A percentile compares a stretch with the other conserved stretches of the same genome.
phyloP scores from a whole-genome alignment of 2,888 invertebrate species.

The Cheiracanthium punctorium region DNA sequence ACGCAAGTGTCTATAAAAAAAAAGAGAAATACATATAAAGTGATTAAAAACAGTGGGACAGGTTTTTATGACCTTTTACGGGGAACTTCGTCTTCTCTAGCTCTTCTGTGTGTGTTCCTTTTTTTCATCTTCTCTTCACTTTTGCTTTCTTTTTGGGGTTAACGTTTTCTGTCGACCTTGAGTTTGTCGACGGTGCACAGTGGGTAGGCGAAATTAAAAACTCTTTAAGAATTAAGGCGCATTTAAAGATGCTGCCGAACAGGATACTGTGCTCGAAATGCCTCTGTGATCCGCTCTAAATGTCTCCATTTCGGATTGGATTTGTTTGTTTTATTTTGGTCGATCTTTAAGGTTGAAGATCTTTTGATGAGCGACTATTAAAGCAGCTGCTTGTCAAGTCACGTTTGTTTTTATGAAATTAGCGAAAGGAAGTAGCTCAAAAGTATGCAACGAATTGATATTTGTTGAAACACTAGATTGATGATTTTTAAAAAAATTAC shows the following conservation, averaged over 20 bases:
- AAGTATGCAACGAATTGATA: no score
- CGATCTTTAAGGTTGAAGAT: no score
- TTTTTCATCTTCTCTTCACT: background rate
- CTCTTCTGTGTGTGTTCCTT: background rate
- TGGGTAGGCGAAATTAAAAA: constrained; percentile 29
- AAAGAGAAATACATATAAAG: background rate
- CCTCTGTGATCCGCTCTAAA: no score
- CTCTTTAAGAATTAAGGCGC: background rate
- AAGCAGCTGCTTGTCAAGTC: no score
- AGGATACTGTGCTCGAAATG: no score
- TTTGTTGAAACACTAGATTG: no score
- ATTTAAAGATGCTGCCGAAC: background rate
- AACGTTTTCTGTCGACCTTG: constrained; percentile 55
- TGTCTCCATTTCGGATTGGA: no score
- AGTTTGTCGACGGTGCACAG: constrained; percentile 34
- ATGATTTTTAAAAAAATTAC: no score
- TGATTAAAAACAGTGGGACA: constrained; percentile 2
- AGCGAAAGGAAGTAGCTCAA: no score
- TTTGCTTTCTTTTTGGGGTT: constrained; percentile 27
- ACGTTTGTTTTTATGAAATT: no score
- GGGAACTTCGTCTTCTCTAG: background rate
- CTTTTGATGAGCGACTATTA: no score
- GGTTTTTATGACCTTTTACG: background rate
- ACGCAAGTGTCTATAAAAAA: background rate
- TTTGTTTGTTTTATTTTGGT: no score